Evolutionary conservation across 1,140 invertebrate species (phyloP), one percentile per base, ranked within the genome.

Genomic region (Dendroctonus ponderosae): DNA sequence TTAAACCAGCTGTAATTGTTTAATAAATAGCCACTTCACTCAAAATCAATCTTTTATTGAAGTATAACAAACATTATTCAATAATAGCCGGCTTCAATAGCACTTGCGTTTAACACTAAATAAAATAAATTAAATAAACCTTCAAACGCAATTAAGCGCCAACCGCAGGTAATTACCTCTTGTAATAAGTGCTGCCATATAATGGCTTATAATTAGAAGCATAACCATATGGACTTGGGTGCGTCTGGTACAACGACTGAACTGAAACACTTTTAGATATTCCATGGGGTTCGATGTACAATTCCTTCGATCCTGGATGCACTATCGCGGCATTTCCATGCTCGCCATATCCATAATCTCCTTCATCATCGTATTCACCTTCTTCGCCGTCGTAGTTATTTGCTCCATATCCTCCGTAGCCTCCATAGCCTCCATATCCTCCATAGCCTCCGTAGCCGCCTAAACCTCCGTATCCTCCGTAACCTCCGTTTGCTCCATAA

Each of bases 161-260:
- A 9, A 7, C 26, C 7, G 39, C 38, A 56, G n/a, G 8, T n/a
- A 56, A 56, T 40, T 56, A 56, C 15, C 41, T 56, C 39, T 56
- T 56, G 39, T 38, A 56, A 39, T 56, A 6, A 11, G 38, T 11
- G 53, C 41, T 39, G 38, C 26, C 26, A 39, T 56, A 41, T 5
- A 40, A 8, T 8, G 26, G 12, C 14, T 26, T 9, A 9, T 12
- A 37, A 52, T n/a, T 4, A 37, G 26, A 11, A 40, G 37, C 53
- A 11, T 56, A 56, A n/a, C 53, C 53, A 15, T 56, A 51, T 9
- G 53, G 53, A 40, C 26, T 56, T 39, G 53, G 53, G 15, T 56
- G 53, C 5, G 53, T 56, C 39, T 56, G 53, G 53, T 40, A 56
- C 53, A 56, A 39, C 26, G 26, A n/a, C 5, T 37, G 41, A 5